These are phyloP conservation scores for Lottia gigantea DNA, from an alignment of 2,888 invertebrate genomes.

Conservation along the genomic window DNA sequence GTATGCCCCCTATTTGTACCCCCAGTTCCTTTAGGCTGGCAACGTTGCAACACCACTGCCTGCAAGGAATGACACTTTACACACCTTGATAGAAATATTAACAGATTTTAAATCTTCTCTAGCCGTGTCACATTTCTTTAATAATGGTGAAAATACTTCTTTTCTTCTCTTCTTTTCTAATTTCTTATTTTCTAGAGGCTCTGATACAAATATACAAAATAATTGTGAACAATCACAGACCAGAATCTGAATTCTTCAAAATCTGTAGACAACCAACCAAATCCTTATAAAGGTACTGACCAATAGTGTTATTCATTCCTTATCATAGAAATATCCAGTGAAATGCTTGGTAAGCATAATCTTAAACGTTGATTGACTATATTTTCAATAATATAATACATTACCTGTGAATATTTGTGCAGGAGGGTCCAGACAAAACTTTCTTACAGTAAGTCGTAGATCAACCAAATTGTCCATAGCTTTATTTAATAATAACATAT, in stretches of 20 bases:
- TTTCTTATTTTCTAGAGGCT: not conserved
- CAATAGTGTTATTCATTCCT: too few relatives aligned
- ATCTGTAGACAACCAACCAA: too few relatives aligned
- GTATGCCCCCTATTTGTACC: too few relatives aligned
- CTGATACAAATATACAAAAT: not conserved
- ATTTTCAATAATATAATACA: not conserved
- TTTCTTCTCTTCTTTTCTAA: slow-evolving; percentile 14
- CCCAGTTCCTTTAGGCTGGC: too few relatives aligned
- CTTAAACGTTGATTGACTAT: too few relatives aligned
- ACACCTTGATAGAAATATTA: slow-evolving; percentile 49
- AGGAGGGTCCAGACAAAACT: slow-evolving; percentile 33
- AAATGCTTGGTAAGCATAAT: too few relatives aligned
- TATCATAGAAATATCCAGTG: too few relatives aligned
- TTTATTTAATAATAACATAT: not conserved
- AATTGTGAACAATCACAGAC: too few relatives aligned
- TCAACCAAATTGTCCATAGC: slow-evolving; percentile 40
- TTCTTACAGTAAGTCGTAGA: slow-evolving; percentile 36
- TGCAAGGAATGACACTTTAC: not conserved
- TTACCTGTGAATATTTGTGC: slow-evolving; percentile 25
- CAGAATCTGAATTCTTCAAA: too few relatives aligned
- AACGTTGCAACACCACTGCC: too few relatives aligned
- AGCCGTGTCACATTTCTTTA: slow-evolving; percentile 48
- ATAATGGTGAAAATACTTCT: slow-evolving; percentile 29
- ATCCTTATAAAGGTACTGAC: too few relatives aligned
- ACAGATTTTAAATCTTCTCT: slow-evolving; percentile 40